Percentiles rank a stretch among this genome's conserved stretches.
Evolutionary conservation across 1,140 invertebrate species (phyloP).

Genomic region (Pogonomyrmex barbatus): DNA sequence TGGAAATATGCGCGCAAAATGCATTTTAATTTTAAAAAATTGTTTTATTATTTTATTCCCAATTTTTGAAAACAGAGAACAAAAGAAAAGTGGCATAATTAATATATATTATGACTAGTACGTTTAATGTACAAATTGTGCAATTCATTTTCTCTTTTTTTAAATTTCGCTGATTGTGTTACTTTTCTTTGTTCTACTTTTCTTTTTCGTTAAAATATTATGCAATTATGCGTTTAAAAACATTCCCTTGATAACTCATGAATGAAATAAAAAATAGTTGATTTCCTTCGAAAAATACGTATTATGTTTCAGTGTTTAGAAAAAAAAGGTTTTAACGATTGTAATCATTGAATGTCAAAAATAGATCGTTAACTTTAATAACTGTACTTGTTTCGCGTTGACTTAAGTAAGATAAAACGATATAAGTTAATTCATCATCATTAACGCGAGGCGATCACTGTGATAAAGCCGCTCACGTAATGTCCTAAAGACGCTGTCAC

Average conservation of each 20-base stretch:
- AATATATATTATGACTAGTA: conserved; percentile 2
- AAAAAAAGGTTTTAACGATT: neutral
- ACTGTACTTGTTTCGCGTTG: conserved; percentile 11
- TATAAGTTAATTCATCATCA: conserved; percentile 55
- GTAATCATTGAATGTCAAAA: neutral
- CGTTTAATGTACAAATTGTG: neutral
- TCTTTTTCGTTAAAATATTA: neutral
- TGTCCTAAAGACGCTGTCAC: conserved; percentile 31
- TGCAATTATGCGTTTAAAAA: neutral
- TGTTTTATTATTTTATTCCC: neutral
- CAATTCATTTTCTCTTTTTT: neutral
- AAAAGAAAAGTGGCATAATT: neutral
- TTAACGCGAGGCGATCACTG: conserved; percentile 16
- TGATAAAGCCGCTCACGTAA: conserved; percentile 38
- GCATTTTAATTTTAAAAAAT: neutral
- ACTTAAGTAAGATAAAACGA: conserved; percentile 38
- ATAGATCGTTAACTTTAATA: conserved; percentile 25
- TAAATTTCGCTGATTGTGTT: neutral
- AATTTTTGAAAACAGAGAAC: neutral
- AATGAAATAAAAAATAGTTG: neutral
- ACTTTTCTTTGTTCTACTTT: conserved; percentile 10
- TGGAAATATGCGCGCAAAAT: neutral
- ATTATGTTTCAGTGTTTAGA: neutral
- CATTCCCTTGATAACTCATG: neutral
- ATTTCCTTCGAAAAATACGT: neutral